Base-by-base conservation (phyloP, 2,797 vertebrate genomes). In the Amblyraja radiata region DNA sequence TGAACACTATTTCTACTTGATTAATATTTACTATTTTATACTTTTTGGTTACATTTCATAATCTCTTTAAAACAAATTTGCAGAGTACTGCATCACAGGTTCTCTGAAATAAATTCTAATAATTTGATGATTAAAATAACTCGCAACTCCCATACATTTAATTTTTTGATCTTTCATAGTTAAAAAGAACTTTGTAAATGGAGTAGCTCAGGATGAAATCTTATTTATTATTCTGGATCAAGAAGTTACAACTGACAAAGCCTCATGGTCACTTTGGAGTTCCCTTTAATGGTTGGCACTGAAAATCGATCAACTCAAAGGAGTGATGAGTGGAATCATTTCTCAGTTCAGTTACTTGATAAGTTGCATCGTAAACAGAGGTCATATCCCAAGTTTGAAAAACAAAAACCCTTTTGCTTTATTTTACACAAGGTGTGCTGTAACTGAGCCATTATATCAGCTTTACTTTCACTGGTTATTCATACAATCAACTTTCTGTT, bases 311-410 rank as follows among this genome's bases (percentile, higher is more conserved):
- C n/a, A 18, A n/a, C 63, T 32, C 84, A 68, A 65, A 36, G 18
- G 63, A n/a, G n/a, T 65, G n/a, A 68, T 88, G 63, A 88, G 63
- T 88, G 63, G 61, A 68, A 88, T 68, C 84, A 68, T 88, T 68
- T 88, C 63, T 36, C 83, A 86, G 83, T 61, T 86, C 58, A 65
- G 11, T 63, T 86, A 65, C 58, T 63, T 18, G 58, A 86, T 65
- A 86, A 86, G 84, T 36, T 68, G 63, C 61, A 68, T 88, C n/a
- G 36, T 68, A 23, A n/a, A 88, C 28, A 88, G 84, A 68, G 84
- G 32, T 88, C 68, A 68, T 88, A 36, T 68, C 84, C 32, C 61
- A 68, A 16, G 63, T 88, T 68, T 36, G 84, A 88, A 88, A 68
- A 32, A 68, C 61, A 0, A 88, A 68, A 88, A 68, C 32, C n/a